These are phyloP conservation scores for Acanthaster planci DNA, from an alignment of 35 echinoderm and acorn worm genomes.

Conservation along the genomic window DNA sequence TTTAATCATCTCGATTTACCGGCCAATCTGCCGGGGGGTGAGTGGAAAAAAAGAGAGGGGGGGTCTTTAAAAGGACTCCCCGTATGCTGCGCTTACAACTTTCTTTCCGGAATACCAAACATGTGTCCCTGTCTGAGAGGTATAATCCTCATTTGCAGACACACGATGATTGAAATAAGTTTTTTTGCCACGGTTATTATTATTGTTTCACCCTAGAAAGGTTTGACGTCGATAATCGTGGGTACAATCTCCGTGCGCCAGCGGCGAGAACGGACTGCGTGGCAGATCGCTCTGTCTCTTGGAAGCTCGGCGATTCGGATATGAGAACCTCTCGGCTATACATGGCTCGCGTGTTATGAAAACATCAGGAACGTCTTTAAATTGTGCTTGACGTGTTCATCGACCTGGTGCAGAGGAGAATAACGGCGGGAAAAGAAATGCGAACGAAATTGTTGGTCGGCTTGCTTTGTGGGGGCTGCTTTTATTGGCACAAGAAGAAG, in stretches of 20 bases:
- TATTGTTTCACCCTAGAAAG: neutral
- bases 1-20: constrained; percentile 10
- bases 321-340: neutral
- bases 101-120: no score
- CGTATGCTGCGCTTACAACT: no score
- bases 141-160: no score
- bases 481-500: no score
- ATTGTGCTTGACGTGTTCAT: constrained; percentile 4
- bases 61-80: no score
- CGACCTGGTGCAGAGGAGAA: neutral
- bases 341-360: neutral
- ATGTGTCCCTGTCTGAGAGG: no score
- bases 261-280: neutral
- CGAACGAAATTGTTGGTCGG: no score
- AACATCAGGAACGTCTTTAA: neutral
- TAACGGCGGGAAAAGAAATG: no score
- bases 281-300: neutral
- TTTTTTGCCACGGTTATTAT: no score
- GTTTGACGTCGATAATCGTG: constrained; percentile 7
- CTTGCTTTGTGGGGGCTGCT: no score
- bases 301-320: neutral
- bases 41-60: no score
- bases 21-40: neutral
- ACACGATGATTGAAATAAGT: no score
- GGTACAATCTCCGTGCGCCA: neutral